Evolutionary conservation across 2,888 invertebrate genomes (phyloP), one percentile per base, ranked within the genome.

Genomic region (Catocala nupta): DNA sequence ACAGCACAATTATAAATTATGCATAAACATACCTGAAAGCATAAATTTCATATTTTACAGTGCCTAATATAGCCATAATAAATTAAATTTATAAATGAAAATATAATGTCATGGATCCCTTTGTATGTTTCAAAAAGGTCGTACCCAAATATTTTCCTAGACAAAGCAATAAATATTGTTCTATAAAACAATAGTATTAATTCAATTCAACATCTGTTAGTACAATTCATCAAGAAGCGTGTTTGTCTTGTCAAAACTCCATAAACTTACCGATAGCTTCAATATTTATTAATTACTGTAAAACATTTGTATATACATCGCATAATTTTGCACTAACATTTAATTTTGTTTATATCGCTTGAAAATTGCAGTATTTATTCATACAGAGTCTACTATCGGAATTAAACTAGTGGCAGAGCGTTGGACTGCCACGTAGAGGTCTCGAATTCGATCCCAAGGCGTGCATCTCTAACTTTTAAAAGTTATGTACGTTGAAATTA

Each of bases 101-200:
- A 25, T 0, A 25, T 25, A 25, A 25, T n/a, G n/a, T n/a, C 25
- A 25, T 25, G 25, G 1, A 25, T 25, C 25, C 4, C 25, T 4
- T 25, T 25, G 25, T 25, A 25, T 25, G 25, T 25, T 43, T 47
- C 8, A 13, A 47, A 44, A 44, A 39, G 48, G 10, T 25, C 13
- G 7, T 48, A 48, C 8, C 16, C 39, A 52, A 44, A 47, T 47
- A 51, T 51, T 49, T 50, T 51, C 36, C 6, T 47, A 51, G 34
- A 55, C 61, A 25, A 47, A 50, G 55, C 39, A 43, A 63, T 56
- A 56, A 49, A 57, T 55, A 56, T 53, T 45, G 12, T 25, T 12
- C n/a, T 36, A 33, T 1, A 55, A 10, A 57, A 79, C 73, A 79
- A 77, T 66, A 63, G 65, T 61, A 69, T 68, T 70, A 71, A 79